Conservation (phyloP, 2,797 vertebrate genomes). For the Argya squamiceps region DNA sequence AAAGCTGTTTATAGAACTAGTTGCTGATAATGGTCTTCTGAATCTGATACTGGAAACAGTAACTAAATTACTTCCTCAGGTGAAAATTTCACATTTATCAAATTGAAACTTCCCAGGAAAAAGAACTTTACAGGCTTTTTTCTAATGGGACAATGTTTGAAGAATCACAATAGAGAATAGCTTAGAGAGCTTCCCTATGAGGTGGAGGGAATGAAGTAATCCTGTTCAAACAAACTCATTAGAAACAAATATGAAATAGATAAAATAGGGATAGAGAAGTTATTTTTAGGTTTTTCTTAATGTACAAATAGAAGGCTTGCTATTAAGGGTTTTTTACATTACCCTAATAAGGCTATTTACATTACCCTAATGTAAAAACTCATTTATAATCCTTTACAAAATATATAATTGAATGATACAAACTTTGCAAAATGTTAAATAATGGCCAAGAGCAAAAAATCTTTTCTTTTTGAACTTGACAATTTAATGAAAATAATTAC, state of each 20-base stretch:
- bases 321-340: too few species aligned
- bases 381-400: background rate
- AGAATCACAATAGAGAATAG: background rate
- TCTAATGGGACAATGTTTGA: background rate
- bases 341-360: too few species aligned
- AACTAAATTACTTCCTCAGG: background rate
- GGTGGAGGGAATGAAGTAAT: background rate
- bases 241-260: background rate
- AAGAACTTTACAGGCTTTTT: background rate
- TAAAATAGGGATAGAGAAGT: background rate
- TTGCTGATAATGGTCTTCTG: background rate
- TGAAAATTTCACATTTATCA: background rate
- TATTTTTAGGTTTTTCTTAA: background rate
- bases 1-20: background rate
- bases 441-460: background rate
- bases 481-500: background rate
- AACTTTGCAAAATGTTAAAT: background rate
- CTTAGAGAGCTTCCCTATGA: background rate
- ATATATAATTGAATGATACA: background rate
- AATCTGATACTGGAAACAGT: background rate
- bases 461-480: background rate
- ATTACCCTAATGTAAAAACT: background rate
- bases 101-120: background rate
- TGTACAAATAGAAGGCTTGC: background rate
- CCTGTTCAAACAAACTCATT: background rate